These are phyloP conservation scores for Siniperca knerii DNA, from an alignment of 2,113 vertebrate genomes.

Conservation along the genomic window DNA sequence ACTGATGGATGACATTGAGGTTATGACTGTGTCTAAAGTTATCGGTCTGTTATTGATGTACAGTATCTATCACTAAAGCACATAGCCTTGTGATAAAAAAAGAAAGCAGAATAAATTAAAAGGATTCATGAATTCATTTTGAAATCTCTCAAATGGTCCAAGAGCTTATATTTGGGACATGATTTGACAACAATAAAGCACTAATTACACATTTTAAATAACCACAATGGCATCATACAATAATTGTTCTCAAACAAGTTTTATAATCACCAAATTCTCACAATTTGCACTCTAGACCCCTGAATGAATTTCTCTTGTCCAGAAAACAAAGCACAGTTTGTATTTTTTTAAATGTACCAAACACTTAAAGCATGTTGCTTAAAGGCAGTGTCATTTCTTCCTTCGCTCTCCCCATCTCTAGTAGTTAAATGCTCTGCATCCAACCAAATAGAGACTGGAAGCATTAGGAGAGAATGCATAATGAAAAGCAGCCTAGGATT, in stretches of 20 bases:
- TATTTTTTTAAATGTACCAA: slow-evolving; percentile 11
- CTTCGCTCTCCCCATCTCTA: slow-evolving; percentile 18
- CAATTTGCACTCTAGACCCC: background rate
- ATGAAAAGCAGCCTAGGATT: slow-evolving; percentile 69
- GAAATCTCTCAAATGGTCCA: background rate
- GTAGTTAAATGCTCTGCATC: slow-evolving; percentile 70
- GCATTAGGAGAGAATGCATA: slow-evolving; percentile 61
- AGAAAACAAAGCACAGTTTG: slow-evolving; percentile 2
- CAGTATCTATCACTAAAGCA: background rate
- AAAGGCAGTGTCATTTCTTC: slow-evolving; percentile 44
- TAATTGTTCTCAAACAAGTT: background rate
- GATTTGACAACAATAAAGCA: background rate
- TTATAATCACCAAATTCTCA: background rate
- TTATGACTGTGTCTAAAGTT: background rate
- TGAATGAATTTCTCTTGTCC: slow-evolving; percentile 1
- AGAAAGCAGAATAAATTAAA: background rate
- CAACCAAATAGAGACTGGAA: slow-evolving; percentile 64
- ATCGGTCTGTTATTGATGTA: background rate
- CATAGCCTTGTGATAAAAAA: background rate
- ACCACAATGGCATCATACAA: background rate
- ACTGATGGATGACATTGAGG: background rate
- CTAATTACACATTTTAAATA: background rate
- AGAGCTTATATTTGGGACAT: background rate
- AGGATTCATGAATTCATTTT: background rate
- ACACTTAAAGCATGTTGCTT: slow-evolving; percentile 37